Conservation (phyloP, 2,888 invertebrate genomes). For the Pachymerium ferrugineum region DNA sequence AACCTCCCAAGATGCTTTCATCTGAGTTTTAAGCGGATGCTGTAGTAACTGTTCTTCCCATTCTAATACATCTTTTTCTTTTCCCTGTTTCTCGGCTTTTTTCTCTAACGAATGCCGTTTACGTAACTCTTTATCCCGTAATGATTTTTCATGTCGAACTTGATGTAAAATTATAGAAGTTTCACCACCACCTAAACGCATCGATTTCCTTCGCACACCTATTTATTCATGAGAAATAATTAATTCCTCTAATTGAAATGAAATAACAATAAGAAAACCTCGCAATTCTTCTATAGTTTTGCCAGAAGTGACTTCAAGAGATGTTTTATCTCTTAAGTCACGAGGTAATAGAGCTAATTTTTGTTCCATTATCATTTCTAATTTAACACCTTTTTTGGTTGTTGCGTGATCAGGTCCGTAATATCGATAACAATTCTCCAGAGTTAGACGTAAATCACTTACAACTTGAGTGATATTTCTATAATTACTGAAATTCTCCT, state of each 20-base stretch:
- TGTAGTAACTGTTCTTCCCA: constrained; percentile 53
- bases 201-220: no score
- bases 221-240: no score
- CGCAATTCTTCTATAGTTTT: constrained; percentile 38
- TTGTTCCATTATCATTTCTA: constrained; percentile 52
- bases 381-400: constrained; percentile 48
- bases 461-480: constrained; percentile 49
- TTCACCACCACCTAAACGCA: constrained; percentile 37
- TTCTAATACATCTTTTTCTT: constrained; percentile 46
- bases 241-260: no score
- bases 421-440: constrained; percentile 53
- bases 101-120: constrained; percentile 44
- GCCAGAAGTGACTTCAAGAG: constrained; percentile 43
- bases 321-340: constrained; percentile 46
- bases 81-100: constrained; percentile 48
- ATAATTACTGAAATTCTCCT: constrained; percentile 48
- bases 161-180: constrained; percentile 45
- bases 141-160: constrained; percentile 46
- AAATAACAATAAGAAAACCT: constrained; percentile 32
- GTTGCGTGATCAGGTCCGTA: constrained; percentile 50
- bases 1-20: constrained; percentile 58
- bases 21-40: constrained; percentile 46
- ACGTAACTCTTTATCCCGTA: constrained; percentile 44
- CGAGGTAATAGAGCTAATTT: constrained; percentile 49
- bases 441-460: constrained; percentile 50